phyloP scores from a whole-genome alignment of 2,888 invertebrate species.

The Athalia cordata region DNA sequence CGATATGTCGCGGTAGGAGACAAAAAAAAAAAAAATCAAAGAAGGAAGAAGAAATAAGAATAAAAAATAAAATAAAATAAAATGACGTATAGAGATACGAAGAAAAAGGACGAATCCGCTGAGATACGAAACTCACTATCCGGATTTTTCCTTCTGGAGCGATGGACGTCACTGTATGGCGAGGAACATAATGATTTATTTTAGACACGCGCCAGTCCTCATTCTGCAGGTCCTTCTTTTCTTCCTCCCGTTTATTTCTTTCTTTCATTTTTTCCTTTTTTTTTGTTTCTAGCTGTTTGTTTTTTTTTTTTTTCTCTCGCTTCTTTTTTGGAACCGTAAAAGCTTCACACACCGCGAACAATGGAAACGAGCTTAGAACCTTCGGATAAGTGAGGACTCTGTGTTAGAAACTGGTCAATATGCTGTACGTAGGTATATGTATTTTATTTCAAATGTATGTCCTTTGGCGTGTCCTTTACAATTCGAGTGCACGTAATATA shows the following conservation, averaged over 20 bases:
- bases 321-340: neutral
- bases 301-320: neutral
- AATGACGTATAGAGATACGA: neutral
- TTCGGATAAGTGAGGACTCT: slow-evolving; percentile 3
- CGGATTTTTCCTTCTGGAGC: neutral
- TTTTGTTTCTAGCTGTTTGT: neutral
- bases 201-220: slow-evolving; percentile 17
- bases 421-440: too few species aligned
- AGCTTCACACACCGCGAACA: neutral
- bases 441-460: too few species aligned
- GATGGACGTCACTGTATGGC: neutral
- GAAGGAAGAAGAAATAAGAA: neutral
- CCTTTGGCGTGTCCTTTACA: too few species aligned
- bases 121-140: too few species aligned
- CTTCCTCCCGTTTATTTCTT: neutral
- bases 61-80: too few species aligned
- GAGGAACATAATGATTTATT: slow-evolving; percentile 33
- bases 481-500: too few species aligned
- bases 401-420: too few species aligned
- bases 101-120: too few species aligned
- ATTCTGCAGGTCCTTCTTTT: neutral
- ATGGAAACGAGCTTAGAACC: slow-evolving; percentile 14
- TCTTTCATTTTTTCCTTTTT: slow-evolving; percentile 37
- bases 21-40: too few species aligned
- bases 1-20: neutral